Evolutionary conservation across 2,797 vertebrate genomes (phyloP), one percentile per base, ranked within the genome.

Genomic region (Anomalospiza imberbis): DNA sequence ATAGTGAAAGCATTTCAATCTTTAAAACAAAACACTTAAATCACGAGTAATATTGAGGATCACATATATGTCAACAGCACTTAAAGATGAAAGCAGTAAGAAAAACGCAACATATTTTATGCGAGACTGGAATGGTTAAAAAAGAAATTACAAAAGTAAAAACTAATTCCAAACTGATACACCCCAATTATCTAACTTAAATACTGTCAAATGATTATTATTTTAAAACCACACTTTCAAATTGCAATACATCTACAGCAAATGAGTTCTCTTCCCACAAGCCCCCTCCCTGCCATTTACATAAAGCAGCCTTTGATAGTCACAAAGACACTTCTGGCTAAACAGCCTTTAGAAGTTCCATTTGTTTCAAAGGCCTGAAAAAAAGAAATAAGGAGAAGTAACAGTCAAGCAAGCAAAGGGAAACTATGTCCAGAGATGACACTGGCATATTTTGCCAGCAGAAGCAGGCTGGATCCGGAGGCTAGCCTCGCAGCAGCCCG

Each of bases 231-330:
- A 94, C 68, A 90, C 65, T 94, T 97, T 97, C 86, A 96, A 97
- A 97, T 84, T 94, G 93, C 88, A 94, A 95, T 94, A 93, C 36
- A 31, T 92, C 93, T 96, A 86, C 50, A 95, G 90, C 92, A 97
- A 96, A 97, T 96, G 96, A 94, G 94, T 97, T 96, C 96, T 97
- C 89, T 82, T 91, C 91, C 91, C 71, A 60, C 75, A 92, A 95
- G 93, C 96, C 93, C 94, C 88, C 93, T 95, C 94, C 94, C 95
- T 97, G 95, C 86, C 88, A 97, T 97, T 97, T 98, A 92, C 77
- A 97, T 97, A 98, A 97, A 95, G 94, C 91, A 96, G 92, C 94
- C 98, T 98, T 97, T 95, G 93, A 97, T 89, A 98, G 96, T 96
- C 93, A 97, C 91, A 94, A 97, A 97, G 96, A 95, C 91, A 94